Conservation (phyloP, 2,113 vertebrate species). For the Prunella himalayana region DNA sequence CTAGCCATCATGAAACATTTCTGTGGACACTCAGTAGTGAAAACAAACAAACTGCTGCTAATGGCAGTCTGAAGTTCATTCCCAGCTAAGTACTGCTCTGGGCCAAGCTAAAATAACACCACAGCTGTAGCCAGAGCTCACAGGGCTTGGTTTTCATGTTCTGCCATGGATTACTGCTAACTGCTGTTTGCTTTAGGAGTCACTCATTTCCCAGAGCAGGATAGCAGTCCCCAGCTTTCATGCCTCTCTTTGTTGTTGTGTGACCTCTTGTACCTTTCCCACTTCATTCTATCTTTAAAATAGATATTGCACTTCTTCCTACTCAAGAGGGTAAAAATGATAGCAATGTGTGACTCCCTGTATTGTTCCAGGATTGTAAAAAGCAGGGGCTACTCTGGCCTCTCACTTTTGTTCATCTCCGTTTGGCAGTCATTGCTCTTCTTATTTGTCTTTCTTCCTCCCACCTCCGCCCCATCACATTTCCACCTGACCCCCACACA, state of each 20-base stretch:
- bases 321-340: constrained; percentile 31
- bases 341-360: constrained; percentile 16
- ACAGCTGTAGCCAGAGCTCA: neutral
- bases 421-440: neutral
- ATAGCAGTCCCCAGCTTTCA: neutral
- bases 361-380: constrained; percentile 7
- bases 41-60: constrained; percentile 15
- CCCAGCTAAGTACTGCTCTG: neutral
- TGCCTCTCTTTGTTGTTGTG: neutral
- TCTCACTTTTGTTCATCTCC: neutral
- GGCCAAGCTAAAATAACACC: neutral
- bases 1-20: neutral
- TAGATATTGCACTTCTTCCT: constrained; percentile 42
- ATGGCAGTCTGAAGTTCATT: constrained; percentile 21
- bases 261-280: constrained; percentile 52
- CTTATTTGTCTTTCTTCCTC: neutral
- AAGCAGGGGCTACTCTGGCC: neutral
- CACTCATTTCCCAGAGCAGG: constrained; percentile 2
- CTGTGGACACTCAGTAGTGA: neutral
- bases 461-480: neutral
- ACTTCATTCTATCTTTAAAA: constrained; percentile 59
- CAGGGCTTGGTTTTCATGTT: neutral
- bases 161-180: neutral
- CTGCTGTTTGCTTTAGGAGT: constrained; percentile 23
- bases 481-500: neutral